Conservation (phyloP, 2,113 vertebrate genomes). For the Dolichotis patagonum region DNA sequence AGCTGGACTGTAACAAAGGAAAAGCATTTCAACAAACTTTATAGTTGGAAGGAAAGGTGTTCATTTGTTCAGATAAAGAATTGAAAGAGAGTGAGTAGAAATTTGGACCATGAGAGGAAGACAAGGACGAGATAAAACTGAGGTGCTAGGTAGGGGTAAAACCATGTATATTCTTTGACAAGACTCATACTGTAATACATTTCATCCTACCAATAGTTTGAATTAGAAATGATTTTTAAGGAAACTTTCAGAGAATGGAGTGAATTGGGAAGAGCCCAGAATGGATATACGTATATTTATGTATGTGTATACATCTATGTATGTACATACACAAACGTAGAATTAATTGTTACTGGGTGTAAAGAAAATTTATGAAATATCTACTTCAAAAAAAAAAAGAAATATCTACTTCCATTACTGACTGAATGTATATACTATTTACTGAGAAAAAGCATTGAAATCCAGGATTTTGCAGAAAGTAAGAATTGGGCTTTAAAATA, state of each 20-base stretch:
- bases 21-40: not conserved
- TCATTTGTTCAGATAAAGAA: not conserved
- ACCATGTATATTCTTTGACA: not conserved
- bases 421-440: too few species aligned
- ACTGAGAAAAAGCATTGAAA: too few species aligned
- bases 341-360: not conserved
- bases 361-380: not conserved
- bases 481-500: too few species aligned
- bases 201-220: not conserved
- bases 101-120: not conserved
- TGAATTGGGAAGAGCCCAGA: not conserved
- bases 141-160: fast-evolving
- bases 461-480: too few species aligned
- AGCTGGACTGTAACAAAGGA: not conserved
- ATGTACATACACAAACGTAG: not conserved
- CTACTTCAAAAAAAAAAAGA: too few species aligned
- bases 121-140: not conserved
- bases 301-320: not conserved
- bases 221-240: not conserved
- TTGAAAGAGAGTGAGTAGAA: not conserved
- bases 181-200: not conserved
- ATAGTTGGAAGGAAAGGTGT: not conserved
- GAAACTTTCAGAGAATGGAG: not conserved
- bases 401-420: not conserved
- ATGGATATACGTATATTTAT: not conserved